Evolutionary conservation across 2,113 vertebrate genomes (phyloP).

Genomic region (Oncorhynchus kisutch): DNA sequence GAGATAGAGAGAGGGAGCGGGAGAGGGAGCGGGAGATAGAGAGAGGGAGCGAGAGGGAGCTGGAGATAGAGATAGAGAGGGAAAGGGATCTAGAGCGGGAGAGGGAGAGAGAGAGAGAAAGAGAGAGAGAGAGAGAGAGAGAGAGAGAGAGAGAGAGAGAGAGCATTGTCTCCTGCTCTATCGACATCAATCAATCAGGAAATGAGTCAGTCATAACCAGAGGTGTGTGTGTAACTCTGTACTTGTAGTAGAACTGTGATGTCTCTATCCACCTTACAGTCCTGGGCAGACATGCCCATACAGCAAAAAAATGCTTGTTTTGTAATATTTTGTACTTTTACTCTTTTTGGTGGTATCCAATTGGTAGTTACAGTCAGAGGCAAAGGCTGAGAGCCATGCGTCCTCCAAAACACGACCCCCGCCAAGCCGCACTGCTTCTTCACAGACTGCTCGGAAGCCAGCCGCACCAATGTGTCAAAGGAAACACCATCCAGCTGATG

Average conservation of each 20-base stretch:
- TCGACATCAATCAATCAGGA: background rate
- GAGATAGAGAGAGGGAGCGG: background rate
- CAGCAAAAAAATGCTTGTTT: too few relatives aligned
- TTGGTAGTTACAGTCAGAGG: too few relatives aligned
- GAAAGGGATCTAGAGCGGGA: background rate
- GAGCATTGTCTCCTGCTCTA: background rate
- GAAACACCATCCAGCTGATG: too few relatives aligned
- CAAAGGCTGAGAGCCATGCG: too few relatives aligned
- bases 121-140: background rate
- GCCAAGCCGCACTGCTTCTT: too few relatives aligned
- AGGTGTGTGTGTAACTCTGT: slow-evolving; percentile 1
- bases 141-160: background rate
- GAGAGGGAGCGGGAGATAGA: background rate
- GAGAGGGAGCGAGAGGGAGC: background rate
- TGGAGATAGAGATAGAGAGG: background rate
- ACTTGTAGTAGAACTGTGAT: background rate
- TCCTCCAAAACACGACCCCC: too few relatives aligned
- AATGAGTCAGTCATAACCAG: background rate
- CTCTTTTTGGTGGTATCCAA: too few relatives aligned
- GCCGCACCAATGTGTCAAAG: too few relatives aligned
- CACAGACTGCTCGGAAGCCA: too few relatives aligned
- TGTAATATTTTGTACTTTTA: too few relatives aligned
- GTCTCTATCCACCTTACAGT: background rate
- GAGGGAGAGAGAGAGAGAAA: slow-evolving; percentile 2
- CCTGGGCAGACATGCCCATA: too few relatives aligned